These are phyloP conservation scores for Lepidochitona cinerea DNA, from an alignment of 2,888 invertebrate genomes.

Conservation along the genomic window DNA sequence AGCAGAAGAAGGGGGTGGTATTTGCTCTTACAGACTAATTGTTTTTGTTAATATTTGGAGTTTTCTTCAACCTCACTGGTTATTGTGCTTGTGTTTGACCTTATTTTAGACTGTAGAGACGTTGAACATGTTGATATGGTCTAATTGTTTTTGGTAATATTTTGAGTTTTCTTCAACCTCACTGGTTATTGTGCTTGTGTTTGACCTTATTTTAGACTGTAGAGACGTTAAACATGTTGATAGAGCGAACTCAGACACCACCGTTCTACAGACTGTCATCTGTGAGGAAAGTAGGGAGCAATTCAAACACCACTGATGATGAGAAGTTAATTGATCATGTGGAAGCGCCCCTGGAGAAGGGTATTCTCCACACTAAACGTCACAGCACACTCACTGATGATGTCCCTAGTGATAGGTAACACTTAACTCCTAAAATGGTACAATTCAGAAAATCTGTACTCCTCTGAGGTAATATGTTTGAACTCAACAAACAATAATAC, in stretches of 20 bases:
- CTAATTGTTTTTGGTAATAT: too few relatives aligned
- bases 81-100: neutral
- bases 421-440: too few relatives aligned
- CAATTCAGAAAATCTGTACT: too few relatives aligned
- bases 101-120: constrained; percentile 86
- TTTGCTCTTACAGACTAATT: too few relatives aligned
- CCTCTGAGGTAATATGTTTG: too few relatives aligned
- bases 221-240: constrained; percentile 94
- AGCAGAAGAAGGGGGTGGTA: too few relatives aligned
- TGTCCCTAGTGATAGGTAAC: constrained; percentile 53
- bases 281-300: constrained; percentile 56
- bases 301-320: constrained; percentile 67
- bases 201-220: constrained; percentile 77
- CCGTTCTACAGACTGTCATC: constrained; percentile 94
- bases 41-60: too few relatives aligned
- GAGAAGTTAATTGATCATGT: constrained; percentile 72
- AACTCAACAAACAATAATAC: too few relatives aligned
- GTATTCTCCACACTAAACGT: constrained; percentile 96
- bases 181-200: too few relatives aligned
- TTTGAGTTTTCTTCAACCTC: too few relatives aligned
- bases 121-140: too few relatives aligned
- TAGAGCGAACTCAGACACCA: constrained; percentile 97
- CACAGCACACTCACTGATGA: constrained; percentile 73
- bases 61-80: too few relatives aligned
- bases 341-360: constrained; percentile 83